Conservation (phyloP, 2,888 invertebrate genomes). For the Papilio gigon region DNA sequence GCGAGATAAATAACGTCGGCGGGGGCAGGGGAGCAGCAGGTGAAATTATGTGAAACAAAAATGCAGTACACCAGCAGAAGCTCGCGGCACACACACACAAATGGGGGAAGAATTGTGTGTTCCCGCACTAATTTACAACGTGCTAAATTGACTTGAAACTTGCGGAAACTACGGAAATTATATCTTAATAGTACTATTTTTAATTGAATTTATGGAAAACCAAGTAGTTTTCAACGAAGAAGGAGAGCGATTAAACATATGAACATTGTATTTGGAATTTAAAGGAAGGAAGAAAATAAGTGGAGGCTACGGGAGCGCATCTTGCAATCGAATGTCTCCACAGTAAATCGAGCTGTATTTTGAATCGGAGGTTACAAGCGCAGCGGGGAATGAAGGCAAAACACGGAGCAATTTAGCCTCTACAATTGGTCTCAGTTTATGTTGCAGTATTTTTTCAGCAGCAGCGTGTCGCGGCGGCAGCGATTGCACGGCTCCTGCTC, state of each 20-base stretch:
- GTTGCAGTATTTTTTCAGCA: neutral
- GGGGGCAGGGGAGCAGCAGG: neutral
- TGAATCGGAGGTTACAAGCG: neutral
- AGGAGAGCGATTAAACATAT: neutral
- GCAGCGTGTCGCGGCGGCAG: neutral
- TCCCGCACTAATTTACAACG: neutral
- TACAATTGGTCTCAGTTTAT: constrained; percentile 3
- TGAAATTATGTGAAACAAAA: constrained; percentile 2
- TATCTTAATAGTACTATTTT: no score
- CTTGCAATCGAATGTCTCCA: neutral
- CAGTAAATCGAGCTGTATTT: neutral
- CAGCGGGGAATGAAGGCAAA: neutral
- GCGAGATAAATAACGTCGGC: no score
- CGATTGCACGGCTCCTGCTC: neutral
- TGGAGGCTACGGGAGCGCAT: neutral
- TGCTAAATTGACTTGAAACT: neutral
- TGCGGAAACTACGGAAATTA: no score
- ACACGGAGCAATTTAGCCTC: neutral
- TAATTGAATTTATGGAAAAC: no score
- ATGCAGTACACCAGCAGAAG: neutral
- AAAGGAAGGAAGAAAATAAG: neutral
- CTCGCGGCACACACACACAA: neutral
- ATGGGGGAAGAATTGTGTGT: neutral
- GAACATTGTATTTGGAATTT: neutral
- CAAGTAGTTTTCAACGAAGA: no score